Percentiles rank a stretch among this genome's conserved stretches.
These are phyloP conservation scores for Crambe crambe DNA, from an alignment of 37 sponge, comb jelly and placozoan species.

Conservation along the genomic window DNA sequence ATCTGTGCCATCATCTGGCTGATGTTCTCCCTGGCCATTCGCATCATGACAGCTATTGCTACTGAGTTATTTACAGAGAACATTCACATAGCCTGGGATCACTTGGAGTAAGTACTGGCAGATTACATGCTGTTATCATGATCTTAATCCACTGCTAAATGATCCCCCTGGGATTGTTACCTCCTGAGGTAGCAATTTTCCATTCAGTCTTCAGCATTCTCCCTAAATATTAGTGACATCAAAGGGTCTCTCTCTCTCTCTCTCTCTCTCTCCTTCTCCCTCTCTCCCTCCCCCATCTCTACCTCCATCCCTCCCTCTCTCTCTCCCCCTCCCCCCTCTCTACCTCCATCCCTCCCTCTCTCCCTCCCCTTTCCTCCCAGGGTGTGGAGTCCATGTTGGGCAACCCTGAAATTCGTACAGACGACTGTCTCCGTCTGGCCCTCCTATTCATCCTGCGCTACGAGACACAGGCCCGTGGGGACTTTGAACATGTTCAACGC, in stretches of 20 bases:
- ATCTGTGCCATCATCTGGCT: conserved; percentile 35
- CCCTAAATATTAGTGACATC: too few species aligned
- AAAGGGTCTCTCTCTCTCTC: too few species aligned
- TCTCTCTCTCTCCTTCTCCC: conserved; percentile 4
- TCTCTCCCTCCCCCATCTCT: conserved; percentile 17
- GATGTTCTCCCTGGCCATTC: conserved; percentile 30
- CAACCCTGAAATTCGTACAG: conserved; percentile 38
- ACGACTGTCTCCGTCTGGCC: conserved; percentile 80
- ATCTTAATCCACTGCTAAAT: too few species aligned
- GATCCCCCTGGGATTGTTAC: too few species aligned
- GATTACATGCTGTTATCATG: not conserved
- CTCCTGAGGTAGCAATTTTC: too few species aligned
- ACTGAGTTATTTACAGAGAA: not conserved
- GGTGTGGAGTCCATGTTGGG: conserved; percentile 53
- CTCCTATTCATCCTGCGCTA: conserved; percentile 85
- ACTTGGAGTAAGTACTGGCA: not conserved
- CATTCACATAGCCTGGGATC: conserved; percentile 9
- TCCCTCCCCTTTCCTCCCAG: conserved; percentile 25
- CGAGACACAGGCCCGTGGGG: conserved; percentile 43
- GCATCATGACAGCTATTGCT: conserved; percentile 33
- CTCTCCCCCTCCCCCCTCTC: not conserved
- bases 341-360: conserved; percentile 6
- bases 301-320: too few species aligned
- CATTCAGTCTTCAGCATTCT: too few species aligned
- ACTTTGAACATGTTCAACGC: conserved; percentile 24